A percentile compares a stretch with the other conserved stretches of the same genome.
Conservation (phyloP, 2,888 invertebrate genomes). For the Smittia sp. region DNA sequence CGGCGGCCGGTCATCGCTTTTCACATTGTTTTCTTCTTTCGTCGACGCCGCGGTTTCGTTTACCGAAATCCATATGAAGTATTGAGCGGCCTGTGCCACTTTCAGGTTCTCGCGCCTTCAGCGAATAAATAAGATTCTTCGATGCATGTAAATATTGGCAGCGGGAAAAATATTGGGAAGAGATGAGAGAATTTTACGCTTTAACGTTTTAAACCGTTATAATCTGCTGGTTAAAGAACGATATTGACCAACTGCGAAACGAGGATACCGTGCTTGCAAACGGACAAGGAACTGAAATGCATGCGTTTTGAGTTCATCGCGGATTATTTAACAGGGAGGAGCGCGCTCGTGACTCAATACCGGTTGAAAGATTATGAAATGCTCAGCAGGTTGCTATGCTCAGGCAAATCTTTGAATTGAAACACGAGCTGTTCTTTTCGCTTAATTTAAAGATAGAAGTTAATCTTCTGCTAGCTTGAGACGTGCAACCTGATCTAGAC, state of each 20-base stretch:
- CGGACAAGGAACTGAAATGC: too few species aligned
- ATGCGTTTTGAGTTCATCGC: too few species aligned
- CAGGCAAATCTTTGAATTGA: too few species aligned
- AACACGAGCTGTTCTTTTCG: too few species aligned
- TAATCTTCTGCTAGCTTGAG: too few species aligned
- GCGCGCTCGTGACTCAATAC: too few species aligned
- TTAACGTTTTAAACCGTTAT: neutral
- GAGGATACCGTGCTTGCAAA: too few species aligned
- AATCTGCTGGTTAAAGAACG: neutral
- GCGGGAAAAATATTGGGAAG: neutral
- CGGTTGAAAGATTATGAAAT: too few species aligned
- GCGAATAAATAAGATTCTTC: neutral
- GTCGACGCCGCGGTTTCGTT: neutral
- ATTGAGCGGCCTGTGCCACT: neutral
- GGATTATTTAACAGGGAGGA: too few species aligned
- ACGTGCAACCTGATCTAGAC: too few species aligned
- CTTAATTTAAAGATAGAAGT: too few species aligned
- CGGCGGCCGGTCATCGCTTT: neutral
- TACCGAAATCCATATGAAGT: neutral
- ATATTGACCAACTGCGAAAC: neutral
- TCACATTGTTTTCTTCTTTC: neutral
- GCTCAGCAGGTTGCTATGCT: too few species aligned
- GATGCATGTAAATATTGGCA: neutral
- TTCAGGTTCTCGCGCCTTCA: neutral
- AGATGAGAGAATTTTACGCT: neutral